phyloP scores from a whole-genome alignment of 1,140 invertebrate genomes.

The Heliconius congener region DNA sequence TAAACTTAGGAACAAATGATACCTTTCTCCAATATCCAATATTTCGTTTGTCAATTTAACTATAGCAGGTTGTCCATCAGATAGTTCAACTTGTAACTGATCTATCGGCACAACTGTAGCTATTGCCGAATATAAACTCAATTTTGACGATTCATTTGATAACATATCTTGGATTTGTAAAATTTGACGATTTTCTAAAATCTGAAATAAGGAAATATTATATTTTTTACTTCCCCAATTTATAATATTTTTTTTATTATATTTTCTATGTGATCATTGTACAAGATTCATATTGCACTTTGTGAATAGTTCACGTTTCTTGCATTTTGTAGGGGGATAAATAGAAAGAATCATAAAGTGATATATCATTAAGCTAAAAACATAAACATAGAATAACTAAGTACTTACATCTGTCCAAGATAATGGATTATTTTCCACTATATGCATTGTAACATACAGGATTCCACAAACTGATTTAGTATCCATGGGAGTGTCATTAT shows the following conservation, averaged over 20 bases:
- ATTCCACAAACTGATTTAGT: conserved; percentile 70
- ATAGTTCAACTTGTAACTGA: conserved; percentile 28
- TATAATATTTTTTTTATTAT: too few species aligned
- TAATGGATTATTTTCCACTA: conserved; percentile 48
- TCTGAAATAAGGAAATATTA: conserved; percentile 41
- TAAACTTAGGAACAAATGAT: neutral
- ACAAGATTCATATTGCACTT: too few species aligned
- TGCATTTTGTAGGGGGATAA: too few species aligned
- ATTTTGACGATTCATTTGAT: conserved; percentile 43
- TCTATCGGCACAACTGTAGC: conserved; percentile 48
- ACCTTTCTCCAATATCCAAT: conserved; percentile 29
- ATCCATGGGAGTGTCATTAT: conserved; percentile 69
- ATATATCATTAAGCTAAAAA: neutral
- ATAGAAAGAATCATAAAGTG: too few species aligned
- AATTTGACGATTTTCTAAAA: conserved; percentile 31
- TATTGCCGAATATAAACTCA: conserved; percentile 59
- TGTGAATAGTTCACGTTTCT: too few species aligned
- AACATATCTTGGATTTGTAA: conserved; percentile 40
- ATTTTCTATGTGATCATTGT: too few species aligned
- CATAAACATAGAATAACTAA: neutral
- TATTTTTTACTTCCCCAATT: neutral
- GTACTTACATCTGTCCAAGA: conserved; percentile 64
- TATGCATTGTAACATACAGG: conserved; percentile 53
- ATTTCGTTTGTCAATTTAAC: conserved; percentile 50
- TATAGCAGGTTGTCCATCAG: conserved; percentile 38